A percentile compares a stretch with the other conserved stretches of the same genome.
phyloP scores from a whole-genome alignment of 2,113 vertebrate species.

The Opisthocomus hoazin region DNA sequence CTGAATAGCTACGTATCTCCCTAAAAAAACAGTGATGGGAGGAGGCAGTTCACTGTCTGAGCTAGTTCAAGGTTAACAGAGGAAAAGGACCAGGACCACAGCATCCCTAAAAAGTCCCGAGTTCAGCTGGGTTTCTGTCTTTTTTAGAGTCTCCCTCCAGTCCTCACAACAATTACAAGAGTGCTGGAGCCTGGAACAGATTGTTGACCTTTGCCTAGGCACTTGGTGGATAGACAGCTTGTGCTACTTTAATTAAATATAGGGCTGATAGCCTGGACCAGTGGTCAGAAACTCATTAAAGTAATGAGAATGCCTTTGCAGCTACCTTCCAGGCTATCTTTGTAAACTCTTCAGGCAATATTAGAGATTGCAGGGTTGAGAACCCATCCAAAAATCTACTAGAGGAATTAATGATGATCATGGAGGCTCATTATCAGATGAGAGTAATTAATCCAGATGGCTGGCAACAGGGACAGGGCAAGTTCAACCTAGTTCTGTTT shows the following conservation, averaged over 20 bases:
- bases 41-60: neutral
- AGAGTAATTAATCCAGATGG: constrained; percentile 48
- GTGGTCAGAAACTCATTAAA: constrained; percentile 59
- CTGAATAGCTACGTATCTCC: neutral
- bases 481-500: constrained; percentile 3
- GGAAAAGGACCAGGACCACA: neutral
- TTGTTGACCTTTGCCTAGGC: constrained; percentile 49
- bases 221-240: constrained; percentile 35
- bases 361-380: constrained; percentile 18
- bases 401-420: constrained; percentile 16
- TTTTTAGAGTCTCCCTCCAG: neutral
- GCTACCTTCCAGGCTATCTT: constrained; percentile 24
- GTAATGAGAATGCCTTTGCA: constrained; percentile 47
- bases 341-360: constrained; percentile 38
- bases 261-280: constrained; percentile 34
- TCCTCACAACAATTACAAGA: neutral
- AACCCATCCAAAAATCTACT: constrained; percentile 12
- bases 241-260: constrained; percentile 41
- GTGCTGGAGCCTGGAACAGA: neutral
- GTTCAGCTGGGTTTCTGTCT: neutral
- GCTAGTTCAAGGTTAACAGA: neutral
- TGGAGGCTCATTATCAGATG: constrained; percentile 13
- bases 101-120: neutral
- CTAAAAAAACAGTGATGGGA: neutral
- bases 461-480: neutral